These are phyloP conservation scores for Nothoprocta pentlandii DNA, from an alignment of 2,113 vertebrate species.

Conservation along the genomic window DNA sequence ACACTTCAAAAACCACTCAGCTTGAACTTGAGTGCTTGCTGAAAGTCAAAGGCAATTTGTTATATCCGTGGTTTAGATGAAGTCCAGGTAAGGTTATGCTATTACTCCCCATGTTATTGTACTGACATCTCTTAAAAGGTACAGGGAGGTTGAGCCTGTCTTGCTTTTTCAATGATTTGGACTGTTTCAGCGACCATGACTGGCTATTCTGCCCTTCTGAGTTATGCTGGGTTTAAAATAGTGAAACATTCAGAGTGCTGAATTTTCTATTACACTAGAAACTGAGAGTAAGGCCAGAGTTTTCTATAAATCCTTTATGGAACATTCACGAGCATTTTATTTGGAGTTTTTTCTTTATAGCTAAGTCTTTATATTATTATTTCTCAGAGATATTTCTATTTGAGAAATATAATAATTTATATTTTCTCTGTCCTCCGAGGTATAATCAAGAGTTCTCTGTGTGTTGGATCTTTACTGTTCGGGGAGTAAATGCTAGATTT, in stretches of 20 bases:
- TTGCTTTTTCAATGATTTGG: background rate
- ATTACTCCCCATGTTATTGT: background rate
- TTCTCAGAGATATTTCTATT: background rate
- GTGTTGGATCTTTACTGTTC: background rate
- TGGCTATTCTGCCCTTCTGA: conserved; percentile 3
- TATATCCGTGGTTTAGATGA: background rate
- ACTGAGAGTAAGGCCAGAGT: background rate
- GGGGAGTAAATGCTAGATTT: background rate
- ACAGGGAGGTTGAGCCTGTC: background rate
- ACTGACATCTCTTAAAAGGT: background rate
- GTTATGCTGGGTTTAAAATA: background rate
- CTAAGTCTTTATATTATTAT: background rate
- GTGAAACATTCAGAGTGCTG: background rate
- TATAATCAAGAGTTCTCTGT: background rate
- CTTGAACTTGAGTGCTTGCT: background rate
- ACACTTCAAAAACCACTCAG: background rate
- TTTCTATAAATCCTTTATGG: background rate
- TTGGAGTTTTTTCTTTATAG: background rate
- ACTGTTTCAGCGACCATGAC: background rate
- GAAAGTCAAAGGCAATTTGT: conserved; percentile 9
- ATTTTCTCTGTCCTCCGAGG: background rate
- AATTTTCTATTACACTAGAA: background rate
- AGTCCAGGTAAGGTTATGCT: background rate
- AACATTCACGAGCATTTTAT: background rate
- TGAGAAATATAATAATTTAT: too few relatives aligned